These are phyloP conservation scores for Salvelinus sp. DNA, from an alignment of 2,113 vertebrate species.

Conservation along the genomic window DNA sequence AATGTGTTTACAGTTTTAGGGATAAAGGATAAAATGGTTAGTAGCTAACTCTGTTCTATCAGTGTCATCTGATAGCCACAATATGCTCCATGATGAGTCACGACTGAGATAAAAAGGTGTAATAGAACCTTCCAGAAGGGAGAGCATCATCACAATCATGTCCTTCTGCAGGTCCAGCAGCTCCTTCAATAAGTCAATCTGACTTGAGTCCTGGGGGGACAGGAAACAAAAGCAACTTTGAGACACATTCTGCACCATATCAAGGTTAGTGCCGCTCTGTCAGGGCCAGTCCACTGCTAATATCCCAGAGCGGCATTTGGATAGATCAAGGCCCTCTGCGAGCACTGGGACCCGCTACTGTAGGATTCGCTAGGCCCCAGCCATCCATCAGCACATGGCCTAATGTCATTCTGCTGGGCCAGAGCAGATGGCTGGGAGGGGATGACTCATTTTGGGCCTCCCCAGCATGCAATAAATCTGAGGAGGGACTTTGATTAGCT, in stretches of 20 bases:
- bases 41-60: background rate
- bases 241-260: slow-evolving; percentile 24
- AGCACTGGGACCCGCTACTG: slow-evolving; percentile 32
- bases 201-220: slow-evolving; percentile 87
- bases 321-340: slow-evolving; percentile 44
- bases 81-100: background rate
- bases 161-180: slow-evolving; percentile 96
- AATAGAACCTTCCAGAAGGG: slow-evolving; percentile 90
- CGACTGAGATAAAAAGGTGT: background rate
- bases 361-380: slow-evolving; percentile 41
- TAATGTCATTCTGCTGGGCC: slow-evolving; percentile 64
- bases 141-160: slow-evolving; percentile 99
- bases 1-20: background rate
- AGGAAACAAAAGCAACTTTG: slow-evolving; percentile 31
- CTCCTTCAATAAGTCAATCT: slow-evolving; percentile 96
- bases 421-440: slow-evolving; percentile 64
- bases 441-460: slow-evolving; percentile 59
- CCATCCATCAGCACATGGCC: slow-evolving; percentile 65
- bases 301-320: slow-evolving; percentile 40
- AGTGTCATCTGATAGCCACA: background rate
- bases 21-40: background rate
- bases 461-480: slow-evolving; percentile 54
- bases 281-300: slow-evolving; percentile 20
- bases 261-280: slow-evolving; percentile 22
- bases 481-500: slow-evolving; percentile 41